Conservation (phyloP, 2,113 vertebrate species). For the Pterocles orientalis region DNA sequence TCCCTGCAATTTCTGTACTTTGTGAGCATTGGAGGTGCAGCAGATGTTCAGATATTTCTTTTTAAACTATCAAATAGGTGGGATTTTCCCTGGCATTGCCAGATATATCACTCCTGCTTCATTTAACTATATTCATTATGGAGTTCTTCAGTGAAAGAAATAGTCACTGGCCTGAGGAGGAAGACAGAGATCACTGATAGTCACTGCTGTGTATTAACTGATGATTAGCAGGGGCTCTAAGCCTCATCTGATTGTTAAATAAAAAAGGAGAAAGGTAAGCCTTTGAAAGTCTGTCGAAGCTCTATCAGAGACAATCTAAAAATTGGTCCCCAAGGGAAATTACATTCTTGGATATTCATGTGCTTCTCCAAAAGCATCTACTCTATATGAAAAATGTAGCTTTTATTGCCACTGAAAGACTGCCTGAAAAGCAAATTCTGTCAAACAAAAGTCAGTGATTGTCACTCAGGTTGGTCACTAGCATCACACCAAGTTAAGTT, state of each 20-base stretch:
- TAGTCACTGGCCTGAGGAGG: not conserved
- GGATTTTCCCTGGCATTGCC: not conserved
- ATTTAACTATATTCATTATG: not conserved
- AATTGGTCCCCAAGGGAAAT: not conserved
- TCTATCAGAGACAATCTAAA: not conserved
- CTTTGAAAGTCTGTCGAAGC: not conserved
- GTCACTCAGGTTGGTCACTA: not conserved
- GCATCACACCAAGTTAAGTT: not conserved
- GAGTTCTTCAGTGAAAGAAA: not conserved
- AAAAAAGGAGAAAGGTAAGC: not conserved
- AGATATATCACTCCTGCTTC: not conserved
- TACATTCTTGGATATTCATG: not conserved
- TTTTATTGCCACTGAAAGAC: not conserved
- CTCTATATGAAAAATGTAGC: not conserved
- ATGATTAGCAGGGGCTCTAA: not conserved
- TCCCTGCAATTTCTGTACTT: not conserved
- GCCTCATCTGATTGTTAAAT: not conserved
- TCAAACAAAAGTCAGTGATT: not conserved
- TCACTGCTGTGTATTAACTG: not conserved
- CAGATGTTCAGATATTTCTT: not conserved
- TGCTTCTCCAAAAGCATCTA: not conserved
- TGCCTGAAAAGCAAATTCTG: not conserved
- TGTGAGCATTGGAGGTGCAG: not conserved
- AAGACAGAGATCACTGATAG: not conserved
- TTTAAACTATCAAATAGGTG: not conserved